Percentiles rank a stretch among this genome's conserved stretches.
phyloP scores from a whole-genome alignment of 35 echinoderm and acorn worm species.

The Ophiothrix spiculata region DNA sequence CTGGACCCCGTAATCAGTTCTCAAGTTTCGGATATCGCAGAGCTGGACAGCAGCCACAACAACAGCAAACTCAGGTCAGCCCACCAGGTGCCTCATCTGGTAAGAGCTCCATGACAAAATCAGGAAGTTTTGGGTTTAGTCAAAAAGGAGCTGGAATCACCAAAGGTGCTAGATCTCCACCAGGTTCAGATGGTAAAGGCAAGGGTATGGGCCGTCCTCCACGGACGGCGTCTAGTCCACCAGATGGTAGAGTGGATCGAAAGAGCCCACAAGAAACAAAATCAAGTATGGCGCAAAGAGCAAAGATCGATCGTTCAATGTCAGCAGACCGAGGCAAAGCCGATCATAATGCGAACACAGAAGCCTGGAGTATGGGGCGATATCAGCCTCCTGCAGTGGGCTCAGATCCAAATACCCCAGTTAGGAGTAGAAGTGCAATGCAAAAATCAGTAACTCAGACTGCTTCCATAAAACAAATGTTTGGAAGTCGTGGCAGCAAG shows the following conservation, averaged over 20 bases:
- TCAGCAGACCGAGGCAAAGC: not conserved
- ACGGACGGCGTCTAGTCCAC: not conserved
- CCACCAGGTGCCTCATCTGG: constrained; percentile 7
- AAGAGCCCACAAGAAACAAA: constrained; percentile 5
- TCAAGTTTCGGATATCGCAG: constrained; percentile 27
- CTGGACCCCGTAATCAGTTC: constrained; percentile 6
- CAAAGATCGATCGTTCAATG: constrained; percentile 15
- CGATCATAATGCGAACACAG: constrained; percentile 23
- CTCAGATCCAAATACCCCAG: constrained; percentile 18
- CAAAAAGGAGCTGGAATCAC: not conserved
- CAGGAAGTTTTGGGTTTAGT: constrained; percentile 25
- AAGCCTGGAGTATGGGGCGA: not conserved
- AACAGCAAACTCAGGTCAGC: not conserved
- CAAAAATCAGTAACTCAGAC: constrained; percentile 5
- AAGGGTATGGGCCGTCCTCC: not conserved
- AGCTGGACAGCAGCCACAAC: not conserved
- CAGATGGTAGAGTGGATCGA: not conserved
- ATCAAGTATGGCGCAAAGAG: not conserved
- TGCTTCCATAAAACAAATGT: constrained; percentile 61
- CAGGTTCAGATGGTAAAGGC: not conserved
- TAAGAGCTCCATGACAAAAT: constrained; percentile 42
- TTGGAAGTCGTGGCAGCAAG: constrained; percentile 34
- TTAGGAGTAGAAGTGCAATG: not conserved
- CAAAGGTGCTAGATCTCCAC: not conserved
- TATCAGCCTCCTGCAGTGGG: constrained; percentile 3